These are phyloP conservation scores for Poeciliopsis infans DNA, from an alignment of 2,797 vertebrate species.

Conservation along the genomic window DNA sequence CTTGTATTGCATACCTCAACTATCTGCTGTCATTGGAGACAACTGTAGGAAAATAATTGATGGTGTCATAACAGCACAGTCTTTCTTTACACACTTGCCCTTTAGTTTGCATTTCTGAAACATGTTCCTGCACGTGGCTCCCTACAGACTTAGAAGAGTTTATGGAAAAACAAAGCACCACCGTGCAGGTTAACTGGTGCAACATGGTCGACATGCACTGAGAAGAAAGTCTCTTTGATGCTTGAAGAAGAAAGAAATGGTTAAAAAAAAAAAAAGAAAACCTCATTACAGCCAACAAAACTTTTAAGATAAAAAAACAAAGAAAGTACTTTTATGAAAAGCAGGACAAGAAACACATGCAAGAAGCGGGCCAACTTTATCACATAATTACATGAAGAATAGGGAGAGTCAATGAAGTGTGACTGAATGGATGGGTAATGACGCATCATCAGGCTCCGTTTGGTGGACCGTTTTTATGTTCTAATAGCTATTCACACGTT, in stretches of 20 bases:
- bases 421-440: constrained; percentile 44
- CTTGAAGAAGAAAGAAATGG: neutral
- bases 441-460: constrained; percentile 42
- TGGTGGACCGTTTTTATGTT: constrained; percentile 40
- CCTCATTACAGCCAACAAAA: neutral
- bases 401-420: constrained; percentile 25
- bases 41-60: neutral
- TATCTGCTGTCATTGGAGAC: neutral
- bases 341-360: neutral
- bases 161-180: neutral
- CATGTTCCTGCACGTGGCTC: neutral
- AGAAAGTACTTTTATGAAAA: neutral
- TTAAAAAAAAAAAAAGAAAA: neutral
- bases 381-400: constrained; percentile 45
- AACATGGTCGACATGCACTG: neutral
- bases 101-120: neutral
- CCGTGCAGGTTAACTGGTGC: neutral
- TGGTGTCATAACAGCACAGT: neutral
- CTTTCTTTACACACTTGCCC: neutral
- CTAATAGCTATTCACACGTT: constrained; percentile 39
- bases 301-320: neutral
- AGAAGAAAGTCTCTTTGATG: neutral
- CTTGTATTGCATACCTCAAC: neutral
- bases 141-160: neutral
- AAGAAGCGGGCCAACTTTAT: neutral